Percentiles rank a stretch among this genome's conserved stretches.
These are phyloP conservation scores for Etheostoma spectabile DNA, from an alignment of 2,113 vertebrate species.

Conservation along the genomic window DNA sequence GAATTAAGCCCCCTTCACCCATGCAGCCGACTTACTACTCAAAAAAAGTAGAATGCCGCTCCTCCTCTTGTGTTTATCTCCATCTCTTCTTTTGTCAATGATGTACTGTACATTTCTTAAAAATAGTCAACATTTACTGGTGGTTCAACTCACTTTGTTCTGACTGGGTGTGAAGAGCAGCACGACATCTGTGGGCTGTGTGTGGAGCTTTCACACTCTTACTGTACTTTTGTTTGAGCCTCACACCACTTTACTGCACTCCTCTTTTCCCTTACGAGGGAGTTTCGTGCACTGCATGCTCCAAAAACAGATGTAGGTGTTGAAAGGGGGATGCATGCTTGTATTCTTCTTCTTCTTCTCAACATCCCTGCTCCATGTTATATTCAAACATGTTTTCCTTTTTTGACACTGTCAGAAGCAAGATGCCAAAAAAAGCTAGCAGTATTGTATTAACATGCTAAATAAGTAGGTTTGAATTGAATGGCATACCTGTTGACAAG, in stretches of 20 bases:
- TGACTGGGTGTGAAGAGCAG: constrained; percentile 16
- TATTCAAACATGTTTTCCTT: background rate
- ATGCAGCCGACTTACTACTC: background rate
- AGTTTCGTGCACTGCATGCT: constrained; percentile 7
- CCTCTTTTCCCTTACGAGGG: constrained; percentile 8
- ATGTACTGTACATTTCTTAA: background rate
- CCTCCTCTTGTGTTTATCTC: constrained; percentile 12
- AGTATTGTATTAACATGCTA: too few species aligned
- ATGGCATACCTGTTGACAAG: constrained; percentile 6
- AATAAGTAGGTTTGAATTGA: constrained; percentile 13
- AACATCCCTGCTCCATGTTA: constrained; percentile 17
- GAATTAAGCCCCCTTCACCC: background rate
- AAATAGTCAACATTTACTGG: background rate
- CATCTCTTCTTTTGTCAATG: constrained; percentile 12
- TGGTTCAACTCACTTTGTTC: background rate
- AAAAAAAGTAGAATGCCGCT: background rate
- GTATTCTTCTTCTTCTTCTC: constrained; percentile 32
- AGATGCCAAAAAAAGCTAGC: background rate
- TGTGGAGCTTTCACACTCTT: constrained; percentile 39
- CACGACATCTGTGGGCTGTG: constrained; percentile 33
- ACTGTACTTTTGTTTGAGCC: constrained; percentile 5
- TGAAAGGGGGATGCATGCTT: constrained; percentile 16
- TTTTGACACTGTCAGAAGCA: constrained; percentile 13
- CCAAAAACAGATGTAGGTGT: constrained; percentile 51
- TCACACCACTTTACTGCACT: constrained; percentile 29